phyloP scores from a whole-genome alignment of 1,140 invertebrate species.

The Bradysia coprophila region DNA sequence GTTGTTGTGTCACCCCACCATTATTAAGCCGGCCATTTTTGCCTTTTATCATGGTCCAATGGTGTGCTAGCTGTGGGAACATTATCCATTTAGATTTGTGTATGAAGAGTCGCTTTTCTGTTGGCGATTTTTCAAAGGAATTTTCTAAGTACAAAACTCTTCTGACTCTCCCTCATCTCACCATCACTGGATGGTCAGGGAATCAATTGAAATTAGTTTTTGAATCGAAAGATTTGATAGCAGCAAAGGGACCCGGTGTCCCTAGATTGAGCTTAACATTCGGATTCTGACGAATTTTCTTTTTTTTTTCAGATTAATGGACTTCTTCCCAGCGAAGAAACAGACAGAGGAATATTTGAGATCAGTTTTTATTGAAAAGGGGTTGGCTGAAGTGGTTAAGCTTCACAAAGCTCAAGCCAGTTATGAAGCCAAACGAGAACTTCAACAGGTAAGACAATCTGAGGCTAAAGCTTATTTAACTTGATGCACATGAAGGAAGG shows the following conservation, averaged over 20 bases:
- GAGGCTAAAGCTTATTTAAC: no score
- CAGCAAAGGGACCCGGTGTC: no score
- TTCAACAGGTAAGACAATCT: constrained; percentile 41
- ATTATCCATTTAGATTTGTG: neutral
- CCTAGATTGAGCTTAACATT: no score
- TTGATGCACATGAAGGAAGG: no score
- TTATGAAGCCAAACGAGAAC: constrained; percentile 64
- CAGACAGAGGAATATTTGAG: constrained; percentile 77
- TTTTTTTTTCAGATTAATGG: constrained; percentile 46
- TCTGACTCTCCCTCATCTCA: no score
- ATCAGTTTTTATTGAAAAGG: constrained; percentile 65
- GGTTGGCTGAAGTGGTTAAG: constrained; percentile 71
- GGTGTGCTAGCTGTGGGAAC: neutral
- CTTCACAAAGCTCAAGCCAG: constrained; percentile 80
- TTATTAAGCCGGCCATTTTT: neutral
- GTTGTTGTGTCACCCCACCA: neutral
- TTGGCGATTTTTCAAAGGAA: neutral
- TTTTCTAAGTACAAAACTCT: neutral
- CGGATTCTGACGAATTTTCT: neutral
- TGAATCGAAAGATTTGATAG: no score
- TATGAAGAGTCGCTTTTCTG: neutral
- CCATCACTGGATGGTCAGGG: no score
- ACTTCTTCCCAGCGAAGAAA: constrained; percentile 86
- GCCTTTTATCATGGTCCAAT: neutral
- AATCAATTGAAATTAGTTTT: no score